phyloP scores from a whole-genome alignment of 2,797 vertebrate species.

The Buphagus erythrorhynchus region DNA sequence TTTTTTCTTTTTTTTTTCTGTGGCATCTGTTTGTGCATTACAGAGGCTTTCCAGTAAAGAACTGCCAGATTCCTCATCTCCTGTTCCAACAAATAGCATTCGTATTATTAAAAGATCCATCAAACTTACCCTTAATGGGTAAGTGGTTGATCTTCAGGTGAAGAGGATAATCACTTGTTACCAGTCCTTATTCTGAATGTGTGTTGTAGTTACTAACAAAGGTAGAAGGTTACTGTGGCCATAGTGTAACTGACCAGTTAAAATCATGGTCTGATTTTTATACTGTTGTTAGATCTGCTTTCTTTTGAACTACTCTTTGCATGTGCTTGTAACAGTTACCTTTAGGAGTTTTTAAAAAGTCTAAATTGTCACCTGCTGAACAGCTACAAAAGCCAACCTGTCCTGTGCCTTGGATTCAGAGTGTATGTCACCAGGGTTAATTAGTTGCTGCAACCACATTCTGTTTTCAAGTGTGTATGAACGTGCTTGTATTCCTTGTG shows the following conservation, averaged over 20 bases:
- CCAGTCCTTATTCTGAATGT: not conserved
- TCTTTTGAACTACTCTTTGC: slow-evolving; percentile 36
- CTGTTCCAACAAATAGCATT: slow-evolving; percentile 89
- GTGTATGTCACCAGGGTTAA: slow-evolving; percentile 24
- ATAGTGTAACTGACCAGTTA: not conserved
- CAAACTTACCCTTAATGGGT: slow-evolving; percentile 94
- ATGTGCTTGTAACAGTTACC: slow-evolving; percentile 23
- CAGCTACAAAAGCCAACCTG: slow-evolving; percentile 69
- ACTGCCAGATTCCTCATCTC: slow-evolving; percentile 94
- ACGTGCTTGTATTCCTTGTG: slow-evolving; percentile 2
- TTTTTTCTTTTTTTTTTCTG: not conserved
- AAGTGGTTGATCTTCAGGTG: slow-evolving; percentile 77
- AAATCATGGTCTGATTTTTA: slow-evolving; percentile 56
- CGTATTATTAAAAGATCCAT: slow-evolving; percentile 97
- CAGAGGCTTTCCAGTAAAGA: slow-evolving; percentile 97
- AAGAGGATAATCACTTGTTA: slow-evolving; percentile 48
- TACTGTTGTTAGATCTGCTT: slow-evolving; percentile 44
- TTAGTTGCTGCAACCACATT: slow-evolving; percentile 40
- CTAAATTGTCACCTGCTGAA: slow-evolving; percentile 69
- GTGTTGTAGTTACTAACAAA: not conserved
- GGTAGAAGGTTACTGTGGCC: slow-evolving; percentile 22
- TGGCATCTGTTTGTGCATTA: slow-evolving; percentile 33
- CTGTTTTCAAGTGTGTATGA: slow-evolving; percentile 26
- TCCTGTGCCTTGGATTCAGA: slow-evolving; percentile 45
- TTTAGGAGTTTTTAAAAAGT: slow-evolving; percentile 9